phyloP scores from a whole-genome alignment of 2,113 vertebrate species.

The Pseudolaguvia tuberculata region DNA sequence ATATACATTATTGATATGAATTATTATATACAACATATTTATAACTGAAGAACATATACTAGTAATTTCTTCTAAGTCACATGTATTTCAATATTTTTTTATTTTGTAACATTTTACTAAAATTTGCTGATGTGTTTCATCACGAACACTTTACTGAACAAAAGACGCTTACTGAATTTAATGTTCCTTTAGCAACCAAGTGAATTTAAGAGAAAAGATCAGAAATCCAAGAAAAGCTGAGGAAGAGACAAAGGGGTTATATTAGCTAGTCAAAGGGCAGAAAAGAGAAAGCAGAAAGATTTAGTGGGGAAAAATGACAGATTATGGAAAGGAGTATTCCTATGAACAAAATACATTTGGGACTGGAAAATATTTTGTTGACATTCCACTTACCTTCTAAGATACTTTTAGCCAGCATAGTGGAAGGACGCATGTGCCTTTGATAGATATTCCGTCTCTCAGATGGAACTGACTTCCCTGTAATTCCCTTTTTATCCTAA shows the following conservation, averaged over 20 bases:
- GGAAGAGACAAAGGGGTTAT: constrained; percentile 56
- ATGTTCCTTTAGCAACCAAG: constrained; percentile 42
- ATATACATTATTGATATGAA: background rate
- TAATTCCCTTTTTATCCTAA: constrained; percentile 92
- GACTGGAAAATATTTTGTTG: background rate
- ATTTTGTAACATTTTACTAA: background rate
- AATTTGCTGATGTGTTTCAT: constrained; percentile 5
- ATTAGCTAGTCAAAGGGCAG: constrained; percentile 52
- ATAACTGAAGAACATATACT: background rate
- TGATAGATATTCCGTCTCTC: constrained; percentile 89
- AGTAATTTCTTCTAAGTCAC: background rate
- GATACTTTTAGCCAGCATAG: constrained; percentile 95
- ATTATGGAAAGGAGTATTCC: background rate
- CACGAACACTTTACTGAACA: background rate
- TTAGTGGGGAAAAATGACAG: background rate
- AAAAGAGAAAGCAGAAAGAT: constrained; percentile 18
- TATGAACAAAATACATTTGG: background rate
- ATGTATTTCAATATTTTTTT: background rate
- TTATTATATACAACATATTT: background rate
- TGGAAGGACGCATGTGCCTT: constrained; percentile 86
- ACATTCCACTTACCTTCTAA: constrained; percentile 79
- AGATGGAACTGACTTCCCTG: constrained; percentile 79
- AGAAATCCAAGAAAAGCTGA: constrained; percentile 73
- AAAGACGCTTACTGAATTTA: constrained; percentile 46
- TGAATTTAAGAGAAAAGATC: constrained; percentile 50